Percentiles rank a stretch among this genome's conserved stretches.
These are phyloP conservation scores for Tapirus indicus DNA, from an alignment of 2,797 vertebrate genomes.

Conservation along the genomic window DNA sequence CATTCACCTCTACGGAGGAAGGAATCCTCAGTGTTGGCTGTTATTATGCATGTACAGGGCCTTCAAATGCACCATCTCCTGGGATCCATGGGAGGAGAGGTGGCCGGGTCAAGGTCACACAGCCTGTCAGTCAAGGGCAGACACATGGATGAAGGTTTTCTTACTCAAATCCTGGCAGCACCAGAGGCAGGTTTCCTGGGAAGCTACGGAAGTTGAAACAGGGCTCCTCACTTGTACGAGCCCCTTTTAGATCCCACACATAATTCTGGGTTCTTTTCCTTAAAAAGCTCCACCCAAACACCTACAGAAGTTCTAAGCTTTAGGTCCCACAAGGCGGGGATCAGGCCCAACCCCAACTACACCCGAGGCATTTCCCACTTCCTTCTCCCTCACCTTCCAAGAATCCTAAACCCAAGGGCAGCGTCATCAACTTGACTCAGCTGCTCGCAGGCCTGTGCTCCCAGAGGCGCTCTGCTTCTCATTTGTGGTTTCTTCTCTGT, in stretches of 20 bases:
- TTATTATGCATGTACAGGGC: rapidly evolving
- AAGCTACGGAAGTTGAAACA: not conserved
- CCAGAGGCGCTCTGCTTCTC: not conserved
- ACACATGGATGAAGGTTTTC: not conserved
- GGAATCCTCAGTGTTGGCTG: not conserved
- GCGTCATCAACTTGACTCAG: not conserved
- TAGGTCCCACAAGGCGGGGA: not conserved
- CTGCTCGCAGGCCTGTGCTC: not conserved
- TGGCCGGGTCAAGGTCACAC: not conserved
- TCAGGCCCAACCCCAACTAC: not conserved
- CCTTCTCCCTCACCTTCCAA: not conserved
- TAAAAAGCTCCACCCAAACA: not conserved
- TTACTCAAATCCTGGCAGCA: not conserved
- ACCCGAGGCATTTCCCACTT: not conserved
- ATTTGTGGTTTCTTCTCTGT: not conserved
- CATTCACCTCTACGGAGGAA: not conserved
- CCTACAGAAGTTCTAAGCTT: not conserved
- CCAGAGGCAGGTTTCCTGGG: not conserved
- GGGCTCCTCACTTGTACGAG: not conserved
- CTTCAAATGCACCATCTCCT: not conserved
- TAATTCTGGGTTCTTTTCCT: not conserved
- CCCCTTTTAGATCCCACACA: not conserved
- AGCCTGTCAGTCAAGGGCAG: not conserved
- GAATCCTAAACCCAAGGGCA: not conserved
- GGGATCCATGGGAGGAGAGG: not conserved